A percentile compares a stretch with the other conserved stretches of the same genome.
phyloP scores from a whole-genome alignment of 2,888 invertebrate species.

The Lingula anatina region DNA sequence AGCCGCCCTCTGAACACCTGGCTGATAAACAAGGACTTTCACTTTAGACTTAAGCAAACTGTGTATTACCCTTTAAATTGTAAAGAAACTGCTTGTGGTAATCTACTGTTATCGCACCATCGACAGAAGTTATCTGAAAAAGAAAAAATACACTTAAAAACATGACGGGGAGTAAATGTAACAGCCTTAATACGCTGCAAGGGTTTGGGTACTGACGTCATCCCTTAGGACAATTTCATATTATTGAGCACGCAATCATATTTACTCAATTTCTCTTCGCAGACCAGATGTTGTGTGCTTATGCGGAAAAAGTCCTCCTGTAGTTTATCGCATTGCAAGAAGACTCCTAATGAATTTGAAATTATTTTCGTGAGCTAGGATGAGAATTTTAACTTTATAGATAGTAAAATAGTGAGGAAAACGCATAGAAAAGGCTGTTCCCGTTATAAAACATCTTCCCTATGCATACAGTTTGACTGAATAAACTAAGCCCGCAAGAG shows the following conservation, averaged over 20 bases:
- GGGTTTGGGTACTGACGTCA: conserved; percentile 46
- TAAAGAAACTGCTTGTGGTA: too few relatives aligned
- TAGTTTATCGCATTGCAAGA: too few relatives aligned
- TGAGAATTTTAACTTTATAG: conserved; percentile 9
- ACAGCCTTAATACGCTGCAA: conserved; percentile 33
- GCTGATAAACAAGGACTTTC: background rate
- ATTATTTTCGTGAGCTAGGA: too few relatives aligned
- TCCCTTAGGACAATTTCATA: conserved; percentile 36
- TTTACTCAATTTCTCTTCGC: conserved; percentile 29
- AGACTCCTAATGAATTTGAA: too few relatives aligned
- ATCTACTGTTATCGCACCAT: background rate
- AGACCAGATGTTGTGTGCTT: conserved; percentile 15
- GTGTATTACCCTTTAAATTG: too few relatives aligned
- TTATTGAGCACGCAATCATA: conserved; percentile 43
- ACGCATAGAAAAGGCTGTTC: conserved; percentile 29
- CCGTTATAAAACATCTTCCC: conserved; percentile 46
- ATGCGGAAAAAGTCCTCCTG: too few relatives aligned
- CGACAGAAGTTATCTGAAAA: background rate
- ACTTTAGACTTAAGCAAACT: too few relatives aligned
- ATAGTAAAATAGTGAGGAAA: conserved; percentile 7
- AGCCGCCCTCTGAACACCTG: conserved; percentile 19
- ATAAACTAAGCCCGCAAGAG: conserved; percentile 15
- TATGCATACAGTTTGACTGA: conserved; percentile 9
- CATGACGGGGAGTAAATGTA: conserved; percentile 22
- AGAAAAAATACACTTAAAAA: background rate